These are phyloP conservation scores for Rhysida immarginata DNA, from an alignment of 1,140 invertebrate genomes.

Conservation along the genomic window DNA sequence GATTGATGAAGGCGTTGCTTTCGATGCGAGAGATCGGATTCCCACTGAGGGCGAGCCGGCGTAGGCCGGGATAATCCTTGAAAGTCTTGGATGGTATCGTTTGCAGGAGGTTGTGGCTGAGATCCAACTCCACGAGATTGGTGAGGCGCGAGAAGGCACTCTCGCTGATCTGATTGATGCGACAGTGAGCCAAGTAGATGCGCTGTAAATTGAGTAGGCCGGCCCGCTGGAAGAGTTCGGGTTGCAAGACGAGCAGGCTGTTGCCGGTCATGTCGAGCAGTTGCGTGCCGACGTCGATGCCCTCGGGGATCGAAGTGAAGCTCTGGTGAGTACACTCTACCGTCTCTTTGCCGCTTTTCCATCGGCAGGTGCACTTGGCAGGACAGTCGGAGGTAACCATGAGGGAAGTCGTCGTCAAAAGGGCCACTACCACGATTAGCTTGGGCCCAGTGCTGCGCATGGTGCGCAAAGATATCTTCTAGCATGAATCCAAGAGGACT, in stretches of 20 bases:
- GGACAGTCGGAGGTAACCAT: constrained; percentile 49
- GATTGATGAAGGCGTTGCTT: constrained; percentile 53
- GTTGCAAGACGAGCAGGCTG: constrained; percentile 59
- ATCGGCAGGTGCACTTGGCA: constrained; percentile 61
- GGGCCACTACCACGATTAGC: too few relatives aligned
- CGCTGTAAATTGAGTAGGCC: constrained; percentile 73
- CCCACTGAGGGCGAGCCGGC: constrained; percentile 58
- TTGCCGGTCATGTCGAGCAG: constrained; percentile 76
- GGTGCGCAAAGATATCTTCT: too few relatives aligned
- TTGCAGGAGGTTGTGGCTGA: constrained; percentile 61
- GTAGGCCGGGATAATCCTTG: constrained; percentile 54
- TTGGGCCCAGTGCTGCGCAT: too few relatives aligned
- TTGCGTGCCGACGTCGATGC: constrained; percentile 69
- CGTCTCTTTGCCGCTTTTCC: constrained; percentile 79
- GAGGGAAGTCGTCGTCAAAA: too few relatives aligned
- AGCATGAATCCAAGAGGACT: too few relatives aligned
- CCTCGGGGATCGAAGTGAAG: constrained; percentile 62
- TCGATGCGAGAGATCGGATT: constrained; percentile 60
- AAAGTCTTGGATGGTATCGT: constrained; percentile 60
- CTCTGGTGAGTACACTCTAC: constrained; percentile 71
- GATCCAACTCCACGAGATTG: constrained; percentile 74
- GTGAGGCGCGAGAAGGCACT: constrained; percentile 63
- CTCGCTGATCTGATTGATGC: constrained; percentile 42
- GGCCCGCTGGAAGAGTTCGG: constrained; percentile 58
- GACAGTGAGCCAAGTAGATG: constrained; percentile 62